Conservation (phyloP, 2,113 vertebrate species). For the Eptesicus fuscus region DNA sequence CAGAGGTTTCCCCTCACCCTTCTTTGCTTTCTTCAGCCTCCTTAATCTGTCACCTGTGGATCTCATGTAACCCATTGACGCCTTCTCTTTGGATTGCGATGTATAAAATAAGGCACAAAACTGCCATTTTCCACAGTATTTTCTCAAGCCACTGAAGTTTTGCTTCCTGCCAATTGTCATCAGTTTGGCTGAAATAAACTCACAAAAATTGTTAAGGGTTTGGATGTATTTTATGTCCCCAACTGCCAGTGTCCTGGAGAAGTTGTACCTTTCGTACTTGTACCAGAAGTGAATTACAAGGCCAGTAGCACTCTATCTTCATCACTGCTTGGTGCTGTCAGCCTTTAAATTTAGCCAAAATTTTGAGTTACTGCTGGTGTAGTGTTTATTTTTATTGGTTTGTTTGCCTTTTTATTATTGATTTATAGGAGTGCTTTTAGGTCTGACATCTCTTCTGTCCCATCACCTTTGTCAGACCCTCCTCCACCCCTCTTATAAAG, state of each 20-base stretch:
- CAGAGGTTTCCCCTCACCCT: background rate
- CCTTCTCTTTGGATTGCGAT: background rate
- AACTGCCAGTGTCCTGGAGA: background rate
- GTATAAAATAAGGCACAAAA: background rate
- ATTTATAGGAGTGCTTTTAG: background rate
- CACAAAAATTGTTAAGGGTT: background rate
- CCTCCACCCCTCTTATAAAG: background rate
- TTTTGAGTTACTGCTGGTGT: background rate
- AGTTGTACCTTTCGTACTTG: background rate
- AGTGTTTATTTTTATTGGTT: background rate
- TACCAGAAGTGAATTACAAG: background rate
- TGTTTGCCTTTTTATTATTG: background rate
- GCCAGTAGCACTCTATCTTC: background rate
- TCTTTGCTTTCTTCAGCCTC: background rate
- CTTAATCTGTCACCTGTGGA: background rate
- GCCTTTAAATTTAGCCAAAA: background rate
- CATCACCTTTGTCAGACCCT: background rate
- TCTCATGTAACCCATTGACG: background rate
- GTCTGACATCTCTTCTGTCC: background rate
- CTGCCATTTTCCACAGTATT: background rate
- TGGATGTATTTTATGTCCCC: background rate
- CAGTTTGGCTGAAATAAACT: background rate
- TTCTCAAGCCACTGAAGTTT: background rate
- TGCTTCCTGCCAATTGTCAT: background rate
- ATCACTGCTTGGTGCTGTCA: background rate